phyloP scores from a whole-genome alignment of 2,797 vertebrate genomes.

The Oreochromis grahami region DNA sequence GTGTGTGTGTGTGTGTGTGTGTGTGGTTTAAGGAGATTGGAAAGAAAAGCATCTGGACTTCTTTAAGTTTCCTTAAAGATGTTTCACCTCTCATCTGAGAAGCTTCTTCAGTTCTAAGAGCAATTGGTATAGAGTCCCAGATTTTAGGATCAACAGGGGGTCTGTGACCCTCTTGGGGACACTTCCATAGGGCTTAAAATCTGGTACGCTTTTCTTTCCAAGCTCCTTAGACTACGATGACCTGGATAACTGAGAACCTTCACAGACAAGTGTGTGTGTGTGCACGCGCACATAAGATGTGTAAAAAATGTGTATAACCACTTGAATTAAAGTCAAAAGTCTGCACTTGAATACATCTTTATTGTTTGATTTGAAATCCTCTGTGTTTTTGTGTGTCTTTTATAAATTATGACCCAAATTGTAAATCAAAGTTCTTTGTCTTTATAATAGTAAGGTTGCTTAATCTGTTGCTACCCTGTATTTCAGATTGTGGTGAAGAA shows the following conservation, averaged over 20 bases:
- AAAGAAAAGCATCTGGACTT: neutral
- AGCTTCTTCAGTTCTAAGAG: neutral
- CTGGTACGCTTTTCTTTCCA: neutral
- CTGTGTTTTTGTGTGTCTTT: neutral
- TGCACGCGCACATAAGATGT: accelerated
- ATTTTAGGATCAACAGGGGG: neutral
- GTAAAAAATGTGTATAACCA: neutral
- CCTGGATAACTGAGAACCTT: neutral
- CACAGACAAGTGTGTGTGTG: neutral
- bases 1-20: neutral
- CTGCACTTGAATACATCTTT: neutral
- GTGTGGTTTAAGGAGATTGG: neutral
- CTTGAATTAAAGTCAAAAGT: neutral
- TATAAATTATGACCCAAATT: neutral
- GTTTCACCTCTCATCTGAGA: neutral
- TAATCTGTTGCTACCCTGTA: neutral
- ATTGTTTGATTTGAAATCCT: neutral
- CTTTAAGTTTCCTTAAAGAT: neutral
- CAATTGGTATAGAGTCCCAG: neutral
- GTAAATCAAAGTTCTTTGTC: neutral
- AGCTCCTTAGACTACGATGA: neutral
- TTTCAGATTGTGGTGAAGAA: constrained; percentile 77
- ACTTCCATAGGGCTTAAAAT: neutral
- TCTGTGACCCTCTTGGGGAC: neutral
- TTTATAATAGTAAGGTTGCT: neutral